phyloP scores from a whole-genome alignment of 2,888 invertebrate genomes.

The Pristionchus entomophagus region DNA sequence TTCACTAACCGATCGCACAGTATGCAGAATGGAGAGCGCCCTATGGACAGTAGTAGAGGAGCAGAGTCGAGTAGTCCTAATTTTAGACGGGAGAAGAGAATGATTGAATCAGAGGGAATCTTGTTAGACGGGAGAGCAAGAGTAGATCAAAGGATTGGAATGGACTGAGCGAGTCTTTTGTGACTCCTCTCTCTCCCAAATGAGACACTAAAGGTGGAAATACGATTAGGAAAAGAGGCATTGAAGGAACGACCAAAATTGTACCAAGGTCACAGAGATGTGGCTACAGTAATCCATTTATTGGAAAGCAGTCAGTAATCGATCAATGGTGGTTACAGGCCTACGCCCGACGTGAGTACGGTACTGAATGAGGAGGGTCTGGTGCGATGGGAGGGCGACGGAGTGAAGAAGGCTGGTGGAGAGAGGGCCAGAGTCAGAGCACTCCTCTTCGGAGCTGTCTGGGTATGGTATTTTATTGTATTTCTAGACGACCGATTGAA shows the following conservation, averaged over 20 bases:
- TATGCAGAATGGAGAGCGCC: no score
- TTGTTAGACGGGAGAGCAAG: not conserved
- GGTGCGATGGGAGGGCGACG: constrained; percentile 23
- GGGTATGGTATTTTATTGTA: constrained; percentile 82
- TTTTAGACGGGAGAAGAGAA: no score
- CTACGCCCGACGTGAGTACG: constrained; percentile 21
- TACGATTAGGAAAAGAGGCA: not conserved
- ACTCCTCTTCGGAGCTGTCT: constrained; percentile 90
- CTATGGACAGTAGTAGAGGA: not conserved
- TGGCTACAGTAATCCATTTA: not conserved
- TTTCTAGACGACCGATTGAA: not conserved
- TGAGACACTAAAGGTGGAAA: constrained; percentile 37
- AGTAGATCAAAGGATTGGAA: not conserved
- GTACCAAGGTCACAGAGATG: not conserved
- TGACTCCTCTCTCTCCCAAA: not conserved
- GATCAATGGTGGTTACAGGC: constrained; percentile 4
- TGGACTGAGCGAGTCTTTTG: not conserved
- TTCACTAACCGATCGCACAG: no score
- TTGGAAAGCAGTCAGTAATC: not conserved
- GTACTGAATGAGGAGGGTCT: constrained; percentile 7
- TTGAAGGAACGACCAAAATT: not conserved
- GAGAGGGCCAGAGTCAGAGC: constrained; percentile 81
- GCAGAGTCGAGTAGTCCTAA: not conserved
- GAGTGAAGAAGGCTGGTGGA: constrained; percentile 31
- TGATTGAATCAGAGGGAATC: not conserved